These are phyloP conservation scores for Tadarida brasiliensis DNA, from an alignment of 2,797 vertebrate species.

Conservation along the genomic window DNA sequence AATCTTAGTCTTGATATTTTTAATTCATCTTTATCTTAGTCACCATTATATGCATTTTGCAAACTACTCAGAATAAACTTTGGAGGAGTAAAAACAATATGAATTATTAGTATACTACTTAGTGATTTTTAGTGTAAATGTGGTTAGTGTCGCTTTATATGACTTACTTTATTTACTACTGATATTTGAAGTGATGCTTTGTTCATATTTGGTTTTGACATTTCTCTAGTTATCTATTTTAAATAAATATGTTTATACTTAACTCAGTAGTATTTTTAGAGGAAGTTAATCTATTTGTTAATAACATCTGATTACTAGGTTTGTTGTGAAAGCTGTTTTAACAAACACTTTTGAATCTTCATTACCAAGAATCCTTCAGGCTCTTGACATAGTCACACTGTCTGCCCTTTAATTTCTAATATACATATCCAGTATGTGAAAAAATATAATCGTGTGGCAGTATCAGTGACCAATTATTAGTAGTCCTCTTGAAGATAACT, in stretches of 20 bases:
- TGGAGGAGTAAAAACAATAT: neutral
- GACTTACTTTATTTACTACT: slow-evolving; percentile 17
- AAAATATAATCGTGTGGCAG: neutral
- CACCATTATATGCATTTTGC: neutral
- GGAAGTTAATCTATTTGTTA: neutral
- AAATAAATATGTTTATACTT: slow-evolving; percentile 15
- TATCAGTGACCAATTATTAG: neutral
- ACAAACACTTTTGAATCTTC: neutral
- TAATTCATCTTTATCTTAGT: slow-evolving; percentile 54
- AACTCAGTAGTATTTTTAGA: slow-evolving; percentile 29
- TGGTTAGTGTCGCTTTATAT: neutral
- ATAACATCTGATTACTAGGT: slow-evolving; percentile 24
- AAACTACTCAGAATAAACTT: slow-evolving; percentile 2
- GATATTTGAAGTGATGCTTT: slow-evolving; percentile 28
- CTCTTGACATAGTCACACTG: neutral
- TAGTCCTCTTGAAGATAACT: neutral
- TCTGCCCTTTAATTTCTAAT: slow-evolving; percentile 4
- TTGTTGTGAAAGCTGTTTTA: slow-evolving; percentile 35
- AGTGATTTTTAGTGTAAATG: slow-evolving; percentile 33
- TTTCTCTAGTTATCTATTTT: slow-evolving; percentile 34
- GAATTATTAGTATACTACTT: neutral
- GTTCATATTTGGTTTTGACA: neutral
- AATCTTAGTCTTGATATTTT: neutral
- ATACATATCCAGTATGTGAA: neutral
- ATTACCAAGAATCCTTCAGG: neutral